Conservation (phyloP, 2,113 vertebrate species). For the Felis catus region DNA sequence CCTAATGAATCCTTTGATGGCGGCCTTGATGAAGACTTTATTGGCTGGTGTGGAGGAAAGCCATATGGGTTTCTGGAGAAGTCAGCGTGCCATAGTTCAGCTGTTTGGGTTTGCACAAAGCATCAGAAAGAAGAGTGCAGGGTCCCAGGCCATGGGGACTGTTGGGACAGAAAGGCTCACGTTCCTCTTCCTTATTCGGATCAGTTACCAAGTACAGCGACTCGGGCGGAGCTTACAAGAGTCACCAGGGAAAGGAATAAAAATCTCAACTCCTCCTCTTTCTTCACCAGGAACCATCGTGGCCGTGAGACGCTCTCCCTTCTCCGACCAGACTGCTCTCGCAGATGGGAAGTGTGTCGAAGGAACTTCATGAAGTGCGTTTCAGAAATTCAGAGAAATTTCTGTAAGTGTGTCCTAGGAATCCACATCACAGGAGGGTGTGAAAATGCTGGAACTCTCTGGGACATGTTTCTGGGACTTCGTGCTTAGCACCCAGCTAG, state of each 20-base stretch:
- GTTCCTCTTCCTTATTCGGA: not conserved
- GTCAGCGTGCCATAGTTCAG: rapidly evolving
- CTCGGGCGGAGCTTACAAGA: not conserved
- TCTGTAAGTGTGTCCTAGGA: rapidly evolving
- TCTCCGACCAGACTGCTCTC: not conserved
- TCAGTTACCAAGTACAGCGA: too few species aligned
- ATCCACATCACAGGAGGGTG: not conserved
- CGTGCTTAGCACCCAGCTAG: rapidly evolving
- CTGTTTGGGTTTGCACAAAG: too few species aligned
- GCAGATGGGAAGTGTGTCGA: not conserved
- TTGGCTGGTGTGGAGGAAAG: not conserved
- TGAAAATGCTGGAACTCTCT: not conserved
- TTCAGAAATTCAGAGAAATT: not conserved
- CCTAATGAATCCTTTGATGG: not conserved
- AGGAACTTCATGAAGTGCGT: not conserved
- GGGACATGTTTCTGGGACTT: not conserved
- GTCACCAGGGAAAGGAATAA: not conserved
- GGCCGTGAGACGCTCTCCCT: not conserved
- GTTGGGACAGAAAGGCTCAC: not conserved
- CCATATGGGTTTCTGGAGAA: rapidly evolving
- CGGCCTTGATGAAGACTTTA: not conserved
- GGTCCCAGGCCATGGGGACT: too few species aligned
- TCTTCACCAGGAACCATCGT: rapidly evolving
- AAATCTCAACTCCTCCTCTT: not conserved
- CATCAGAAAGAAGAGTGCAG: not conserved